Evolutionary conservation across 2,888 invertebrate genomes (phyloP).

Genomic region (Polydesmus complanatus): DNA sequence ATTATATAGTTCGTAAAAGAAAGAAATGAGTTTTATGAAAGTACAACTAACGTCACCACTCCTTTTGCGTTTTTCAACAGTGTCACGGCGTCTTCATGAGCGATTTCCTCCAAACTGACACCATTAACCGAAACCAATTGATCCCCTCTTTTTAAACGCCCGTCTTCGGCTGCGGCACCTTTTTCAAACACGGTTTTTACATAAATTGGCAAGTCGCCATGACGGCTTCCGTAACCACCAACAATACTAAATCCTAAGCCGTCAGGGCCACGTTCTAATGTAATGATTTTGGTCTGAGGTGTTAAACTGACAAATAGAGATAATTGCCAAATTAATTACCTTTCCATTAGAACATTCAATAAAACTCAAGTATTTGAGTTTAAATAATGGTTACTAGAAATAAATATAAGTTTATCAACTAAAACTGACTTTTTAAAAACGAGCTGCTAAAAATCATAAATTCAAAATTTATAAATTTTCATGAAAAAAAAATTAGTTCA

Average conservation of each 20-base stretch:
- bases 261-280: constrained; percentile 38
- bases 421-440: too few species aligned
- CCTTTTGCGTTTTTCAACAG: constrained; percentile 37
- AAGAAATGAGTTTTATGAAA: constrained; percentile 21
- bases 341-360: too few species aligned
- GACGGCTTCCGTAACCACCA: constrained; percentile 38
- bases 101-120: constrained; percentile 31
- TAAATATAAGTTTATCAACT: too few species aligned
- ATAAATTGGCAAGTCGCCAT: constrained; percentile 42
- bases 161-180: constrained; percentile 31
- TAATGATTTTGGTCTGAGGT: constrained; percentile 29
- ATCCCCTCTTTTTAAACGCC: constrained; percentile 34
- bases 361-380: too few species aligned
- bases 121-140: constrained; percentile 35
- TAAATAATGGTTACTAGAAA: too few species aligned
- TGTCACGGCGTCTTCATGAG: constrained; percentile 35
- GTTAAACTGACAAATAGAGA: constrained; percentile 20
- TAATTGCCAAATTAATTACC: too few species aligned
- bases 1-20: not conserved
- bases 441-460: too few species aligned
- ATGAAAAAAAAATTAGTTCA: too few species aligned
- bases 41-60: constrained; percentile 37
- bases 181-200: constrained; percentile 36
- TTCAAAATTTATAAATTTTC: too few species aligned
- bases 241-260: constrained; percentile 44